phyloP scores from a whole-genome alignment of 2,888 invertebrate species.

The Conus canariensis region DNA sequence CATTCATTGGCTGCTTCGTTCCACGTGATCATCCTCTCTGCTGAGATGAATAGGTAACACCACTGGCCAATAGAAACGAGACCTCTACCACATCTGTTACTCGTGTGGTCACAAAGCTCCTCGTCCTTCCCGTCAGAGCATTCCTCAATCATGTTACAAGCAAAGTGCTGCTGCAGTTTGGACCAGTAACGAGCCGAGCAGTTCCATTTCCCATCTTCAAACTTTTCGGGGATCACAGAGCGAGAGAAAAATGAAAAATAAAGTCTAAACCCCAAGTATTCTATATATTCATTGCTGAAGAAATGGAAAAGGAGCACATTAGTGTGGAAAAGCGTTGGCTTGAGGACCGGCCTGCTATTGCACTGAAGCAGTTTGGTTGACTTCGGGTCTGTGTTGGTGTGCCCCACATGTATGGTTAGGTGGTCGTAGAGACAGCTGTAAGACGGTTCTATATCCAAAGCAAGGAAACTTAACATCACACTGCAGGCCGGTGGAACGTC shows the following conservation, averaged over 20 bases:
- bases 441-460: background rate
- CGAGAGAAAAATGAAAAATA: constrained; percentile 14
- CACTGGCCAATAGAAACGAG: background rate
- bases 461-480: constrained; percentile 12
- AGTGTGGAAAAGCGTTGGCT: background rate
- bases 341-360: background rate
- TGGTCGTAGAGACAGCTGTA: background rate
- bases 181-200: background rate
- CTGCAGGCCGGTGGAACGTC: background rate
- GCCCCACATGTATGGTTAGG: background rate
- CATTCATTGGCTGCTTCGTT: constrained; percentile 32
- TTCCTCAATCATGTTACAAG: background rate
- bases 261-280: background rate
- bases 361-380: background rate
- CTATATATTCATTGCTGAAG: background rate
- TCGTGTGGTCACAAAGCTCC: background rate
- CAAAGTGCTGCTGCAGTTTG: background rate
- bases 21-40: background rate
- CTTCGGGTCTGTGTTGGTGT: background rate
- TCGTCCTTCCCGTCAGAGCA: constrained; percentile 22
- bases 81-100: background rate
- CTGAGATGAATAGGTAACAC: background rate
- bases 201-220: constrained; percentile 12
- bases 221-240: background rate
- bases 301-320: background rate